Evolutionary conservation across 2,113 vertebrate species (phyloP), one percentile per base, ranked within the genome.

Genomic region (Oryzias melastigma): DNA sequence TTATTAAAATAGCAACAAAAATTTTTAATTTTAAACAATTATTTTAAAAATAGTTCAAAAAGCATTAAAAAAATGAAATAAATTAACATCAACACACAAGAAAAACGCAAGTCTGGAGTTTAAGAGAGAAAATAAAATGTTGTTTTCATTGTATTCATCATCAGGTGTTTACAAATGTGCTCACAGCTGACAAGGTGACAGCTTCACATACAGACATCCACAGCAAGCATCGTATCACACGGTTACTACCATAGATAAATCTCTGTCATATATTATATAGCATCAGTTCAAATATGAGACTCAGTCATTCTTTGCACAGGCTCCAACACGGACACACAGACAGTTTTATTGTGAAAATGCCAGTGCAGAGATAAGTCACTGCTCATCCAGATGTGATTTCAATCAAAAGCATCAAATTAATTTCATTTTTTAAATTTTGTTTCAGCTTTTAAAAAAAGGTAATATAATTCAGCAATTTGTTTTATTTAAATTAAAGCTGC

Each of bases 101-200:
- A 14, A 49, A 67, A 52, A 75, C 61, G 76, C 65, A 77, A 47
- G 49, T 54, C 50, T 66, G 68, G 35, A 47, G 50, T 88, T 87
- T 85, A 58, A 72, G 85, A 87, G 80, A 87, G 66, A 87, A 88
- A 83, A 86, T 81, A 84, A 53, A 35, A 76, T 80, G 66, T 71
- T 61, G 56, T 71, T 73, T 65, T 77, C 58, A 57, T 75, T 65
- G 56, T 73, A 73, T 65, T 83, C 56, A 62, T 78, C 74, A 82
- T 84, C 19, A 81, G 72, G 78, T 87, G 80, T 86, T 87, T 83
- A 87, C 81, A 89, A 84, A 84, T 90, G 82, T 86, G 72, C 62
- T 81, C 68, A 77, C 56, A 65, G 62, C 75, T 68, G 65, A 84
- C 67, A 68, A 65, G 65, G 19, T 66, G 60, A 69, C 66, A 65